Conservation (phyloP, 1,140 invertebrate species). For the Drosophila lini region DNA sequence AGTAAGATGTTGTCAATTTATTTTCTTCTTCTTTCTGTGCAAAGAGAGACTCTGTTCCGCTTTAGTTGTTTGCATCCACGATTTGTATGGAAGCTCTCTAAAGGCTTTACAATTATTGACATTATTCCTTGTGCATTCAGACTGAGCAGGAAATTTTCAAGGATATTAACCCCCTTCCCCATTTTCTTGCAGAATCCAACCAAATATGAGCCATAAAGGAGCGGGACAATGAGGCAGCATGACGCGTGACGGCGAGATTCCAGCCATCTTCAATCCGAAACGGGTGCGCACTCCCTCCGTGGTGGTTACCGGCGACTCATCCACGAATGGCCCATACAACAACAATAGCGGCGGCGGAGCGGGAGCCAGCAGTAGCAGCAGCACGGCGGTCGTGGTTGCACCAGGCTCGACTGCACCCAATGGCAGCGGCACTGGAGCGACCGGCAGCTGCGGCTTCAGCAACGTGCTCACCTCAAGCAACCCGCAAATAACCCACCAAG, state of each 20-base stretch:
- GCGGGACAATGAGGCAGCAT: conserved; percentile 63
- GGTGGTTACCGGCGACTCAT: conserved; percentile 88
- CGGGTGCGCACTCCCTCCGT: conserved; percentile 89
- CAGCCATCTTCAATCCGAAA: conserved; percentile 91
- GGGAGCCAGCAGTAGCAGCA: conserved; percentile 49
- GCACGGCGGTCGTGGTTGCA: conserved; percentile 9
- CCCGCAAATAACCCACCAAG: conserved; percentile 85
- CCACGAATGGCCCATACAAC: conserved; percentile 85
- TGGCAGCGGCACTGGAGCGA: conserved; percentile 27
- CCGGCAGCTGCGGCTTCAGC: conserved; percentile 74
- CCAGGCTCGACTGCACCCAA: conserved; percentile 12
- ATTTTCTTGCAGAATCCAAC: conserved; percentile 12
- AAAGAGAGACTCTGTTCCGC: neutral
- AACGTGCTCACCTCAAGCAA: conserved; percentile 83
- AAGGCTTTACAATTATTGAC: neutral
- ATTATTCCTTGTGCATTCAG: neutral
- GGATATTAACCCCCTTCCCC: neutral
- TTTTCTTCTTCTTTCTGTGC: too few species aligned
- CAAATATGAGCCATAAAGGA: conserved; percentile 61
- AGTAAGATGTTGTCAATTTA: too few species aligned
- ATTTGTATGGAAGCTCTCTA: neutral
- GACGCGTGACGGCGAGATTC: conserved; percentile 88
- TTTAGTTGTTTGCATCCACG: neutral
- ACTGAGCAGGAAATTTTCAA: too few species aligned
- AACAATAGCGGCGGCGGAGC: conserved; percentile 37